Percentiles rank a stretch among this genome's conserved stretches.
phyloP scores from a whole-genome alignment of 2,797 vertebrate species.

The Alosa sapidissima region DNA sequence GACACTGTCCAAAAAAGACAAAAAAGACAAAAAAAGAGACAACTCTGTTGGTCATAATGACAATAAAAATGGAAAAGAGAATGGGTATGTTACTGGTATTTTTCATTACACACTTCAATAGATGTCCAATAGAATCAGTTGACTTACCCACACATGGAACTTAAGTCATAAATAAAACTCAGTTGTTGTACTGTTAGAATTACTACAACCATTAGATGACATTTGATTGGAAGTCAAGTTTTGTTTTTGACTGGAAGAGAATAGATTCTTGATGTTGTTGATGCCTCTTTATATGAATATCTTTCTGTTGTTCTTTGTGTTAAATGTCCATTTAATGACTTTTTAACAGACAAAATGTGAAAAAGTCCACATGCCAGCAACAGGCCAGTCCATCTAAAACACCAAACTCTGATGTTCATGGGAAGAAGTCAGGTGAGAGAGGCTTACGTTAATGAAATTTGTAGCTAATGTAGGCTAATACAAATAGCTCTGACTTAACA shows the following conservation, averaged over 20 bases:
- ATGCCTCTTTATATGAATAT: too few species aligned
- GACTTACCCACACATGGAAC: neutral
- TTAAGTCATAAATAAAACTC: neutral
- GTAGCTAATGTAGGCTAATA: neutral
- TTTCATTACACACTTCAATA: neutral
- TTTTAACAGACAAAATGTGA: slow-evolving; percentile 14
- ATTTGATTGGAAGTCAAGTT: neutral
- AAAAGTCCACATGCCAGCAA: neutral
- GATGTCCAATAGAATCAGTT: neutral
- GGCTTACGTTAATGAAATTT: neutral
- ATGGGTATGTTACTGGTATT: slow-evolving; percentile 47
- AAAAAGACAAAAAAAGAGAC: slow-evolving; percentile 72
- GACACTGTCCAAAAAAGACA: slow-evolving; percentile 88
- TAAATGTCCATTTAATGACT: neutral
- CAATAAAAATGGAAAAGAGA: slow-evolving; percentile 41
- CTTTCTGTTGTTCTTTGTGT: neutral
- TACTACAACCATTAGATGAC: neutral
- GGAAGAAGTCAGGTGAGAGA: neutral
- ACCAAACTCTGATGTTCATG: neutral
- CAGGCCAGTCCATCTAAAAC: neutral
- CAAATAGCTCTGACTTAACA: neutral
- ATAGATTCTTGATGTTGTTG: neutral
- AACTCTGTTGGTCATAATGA: neutral
- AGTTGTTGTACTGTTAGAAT: neutral
- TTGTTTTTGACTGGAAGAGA: neutral